Evolutionary conservation across 2,888 invertebrate genomes (phyloP).

Genomic region (Pristionchus arcanus): DNA sequence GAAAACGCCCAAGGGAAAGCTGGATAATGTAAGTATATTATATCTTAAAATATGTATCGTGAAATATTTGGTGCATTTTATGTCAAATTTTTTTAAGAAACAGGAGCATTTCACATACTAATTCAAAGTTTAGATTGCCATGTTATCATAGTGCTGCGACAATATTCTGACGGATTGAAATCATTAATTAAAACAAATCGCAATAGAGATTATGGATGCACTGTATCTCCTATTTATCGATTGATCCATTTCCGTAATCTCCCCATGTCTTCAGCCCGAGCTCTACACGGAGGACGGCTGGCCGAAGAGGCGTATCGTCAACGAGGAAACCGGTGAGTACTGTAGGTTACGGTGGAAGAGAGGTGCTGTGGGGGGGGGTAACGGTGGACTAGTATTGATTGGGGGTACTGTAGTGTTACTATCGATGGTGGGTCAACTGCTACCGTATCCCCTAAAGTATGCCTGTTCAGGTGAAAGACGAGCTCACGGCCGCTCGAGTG

Average conservation of each 20-base stretch:
- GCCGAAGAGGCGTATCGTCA: conserved; percentile 58
- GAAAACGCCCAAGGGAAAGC: conserved; percentile 68
- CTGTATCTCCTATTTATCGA: too few species aligned
- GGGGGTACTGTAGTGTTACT: not conserved
- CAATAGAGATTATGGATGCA: too few species aligned
- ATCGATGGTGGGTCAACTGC: not conserved
- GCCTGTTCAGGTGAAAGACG: not conserved
- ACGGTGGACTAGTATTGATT: not conserved
- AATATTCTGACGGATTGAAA: too few species aligned
- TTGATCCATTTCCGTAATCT: not conserved
- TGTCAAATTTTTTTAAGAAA: too few species aligned
- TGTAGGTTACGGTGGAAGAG: not conserved
- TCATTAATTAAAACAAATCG: too few species aligned
- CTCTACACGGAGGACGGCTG: conserved; percentile 57
- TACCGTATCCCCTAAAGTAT: not conserved
- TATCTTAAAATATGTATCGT: too few species aligned
- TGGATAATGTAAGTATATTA: conserved; percentile 58
- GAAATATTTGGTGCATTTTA: too few species aligned
- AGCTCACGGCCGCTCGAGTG: not conserved
- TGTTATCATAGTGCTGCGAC: too few species aligned
- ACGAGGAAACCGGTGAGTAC: conserved; percentile 59
- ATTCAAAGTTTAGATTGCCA: too few species aligned
- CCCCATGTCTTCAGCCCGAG: conserved; percentile 48
- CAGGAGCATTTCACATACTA: too few species aligned
- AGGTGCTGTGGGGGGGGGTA: not conserved